Conservation (phyloP, 2,113 vertebrate species). For the Pandion haliaetus region DNA sequence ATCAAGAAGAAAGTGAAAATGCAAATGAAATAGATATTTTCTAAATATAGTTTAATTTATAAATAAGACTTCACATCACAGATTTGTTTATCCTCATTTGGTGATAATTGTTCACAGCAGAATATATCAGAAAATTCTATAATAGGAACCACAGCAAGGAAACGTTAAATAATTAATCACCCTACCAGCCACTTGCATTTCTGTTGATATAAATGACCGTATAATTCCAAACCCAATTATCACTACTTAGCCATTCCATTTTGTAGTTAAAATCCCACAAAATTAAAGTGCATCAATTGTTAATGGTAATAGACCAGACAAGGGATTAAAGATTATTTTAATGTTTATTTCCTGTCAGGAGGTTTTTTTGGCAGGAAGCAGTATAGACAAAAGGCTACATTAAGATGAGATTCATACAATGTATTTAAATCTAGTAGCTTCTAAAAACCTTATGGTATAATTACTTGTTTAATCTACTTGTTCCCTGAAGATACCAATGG, state of each 20-base stretch:
- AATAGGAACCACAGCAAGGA: constrained; percentile 82
- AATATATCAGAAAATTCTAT: constrained; percentile 84
- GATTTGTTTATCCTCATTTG: constrained; percentile 77
- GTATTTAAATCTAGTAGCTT: constrained; percentile 79
- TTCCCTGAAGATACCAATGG: constrained; percentile 70
- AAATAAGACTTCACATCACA: constrained; percentile 67
- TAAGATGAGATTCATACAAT: constrained; percentile 72
- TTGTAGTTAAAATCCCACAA: constrained; percentile 87
- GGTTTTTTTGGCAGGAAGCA: constrained; percentile 78
- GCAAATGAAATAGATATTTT: constrained; percentile 47
- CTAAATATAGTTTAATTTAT: constrained; percentile 69
- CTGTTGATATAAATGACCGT: constrained; percentile 84
- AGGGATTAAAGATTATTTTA: constrained; percentile 86
- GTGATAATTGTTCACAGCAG: constrained; percentile 85
- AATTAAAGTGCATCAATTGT: constrained; percentile 86
- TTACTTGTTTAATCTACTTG: constrained; percentile 81
- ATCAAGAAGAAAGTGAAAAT: constrained; percentile 10
- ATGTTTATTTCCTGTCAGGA: constrained; percentile 85
- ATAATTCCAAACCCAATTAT: constrained; percentile 87
- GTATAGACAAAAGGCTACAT: constrained; percentile 71
- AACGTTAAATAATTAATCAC: constrained; percentile 88
- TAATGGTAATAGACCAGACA: constrained; percentile 85
- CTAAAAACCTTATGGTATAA: constrained; percentile 79
- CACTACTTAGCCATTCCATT: constrained; percentile 84
- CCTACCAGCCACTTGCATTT: constrained; percentile 79